These are phyloP conservation scores for Boloria euphrosyne DNA, from an alignment of 2,888 invertebrate species.

Conservation along the genomic window DNA sequence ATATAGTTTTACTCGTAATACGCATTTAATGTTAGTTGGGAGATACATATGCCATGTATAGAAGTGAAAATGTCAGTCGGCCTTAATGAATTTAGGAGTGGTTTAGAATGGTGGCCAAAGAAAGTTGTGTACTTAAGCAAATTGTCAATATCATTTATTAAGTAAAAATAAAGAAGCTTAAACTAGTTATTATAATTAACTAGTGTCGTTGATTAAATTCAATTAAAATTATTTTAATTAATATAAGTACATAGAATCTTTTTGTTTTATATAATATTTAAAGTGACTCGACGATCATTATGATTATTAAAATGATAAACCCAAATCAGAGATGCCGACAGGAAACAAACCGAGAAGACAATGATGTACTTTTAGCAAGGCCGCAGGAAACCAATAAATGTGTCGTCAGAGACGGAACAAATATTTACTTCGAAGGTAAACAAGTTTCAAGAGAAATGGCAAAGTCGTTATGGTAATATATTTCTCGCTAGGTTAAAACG, in stretches of 20 bases:
- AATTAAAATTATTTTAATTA: neutral
- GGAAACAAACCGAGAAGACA: constrained; percentile 8
- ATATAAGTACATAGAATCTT: neutral
- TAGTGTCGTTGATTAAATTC: too few species aligned
- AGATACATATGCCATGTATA: neutral
- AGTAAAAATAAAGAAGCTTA: too few species aligned
- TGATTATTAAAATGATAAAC: constrained; percentile 3
- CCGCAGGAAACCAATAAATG: constrained; percentile 18
- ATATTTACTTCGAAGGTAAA: constrained; percentile 31
- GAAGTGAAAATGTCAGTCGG: constrained; percentile 34
- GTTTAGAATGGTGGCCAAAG: constrained; percentile 29
- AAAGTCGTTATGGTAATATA: constrained; percentile 18
- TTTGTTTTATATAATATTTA: neutral
- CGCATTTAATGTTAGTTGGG: too few species aligned
- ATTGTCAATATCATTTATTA: neutral
- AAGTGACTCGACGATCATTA: neutral
- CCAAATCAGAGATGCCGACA: constrained; percentile 1
- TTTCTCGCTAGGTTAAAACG: constrained; percentile 3
- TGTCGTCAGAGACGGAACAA: constrained; percentile 22
- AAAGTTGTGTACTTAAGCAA: constrained; percentile 27
- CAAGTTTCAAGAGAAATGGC: constrained; percentile 30
- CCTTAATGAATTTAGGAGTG: constrained; percentile 29
- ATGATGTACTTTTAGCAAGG: constrained; percentile 13
- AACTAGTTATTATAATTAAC: too few species aligned
- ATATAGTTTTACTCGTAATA: too few species aligned